Evolutionary conservation across 2,888 invertebrate species (phyloP).

Genomic region (Entomobrya proxima): DNA sequence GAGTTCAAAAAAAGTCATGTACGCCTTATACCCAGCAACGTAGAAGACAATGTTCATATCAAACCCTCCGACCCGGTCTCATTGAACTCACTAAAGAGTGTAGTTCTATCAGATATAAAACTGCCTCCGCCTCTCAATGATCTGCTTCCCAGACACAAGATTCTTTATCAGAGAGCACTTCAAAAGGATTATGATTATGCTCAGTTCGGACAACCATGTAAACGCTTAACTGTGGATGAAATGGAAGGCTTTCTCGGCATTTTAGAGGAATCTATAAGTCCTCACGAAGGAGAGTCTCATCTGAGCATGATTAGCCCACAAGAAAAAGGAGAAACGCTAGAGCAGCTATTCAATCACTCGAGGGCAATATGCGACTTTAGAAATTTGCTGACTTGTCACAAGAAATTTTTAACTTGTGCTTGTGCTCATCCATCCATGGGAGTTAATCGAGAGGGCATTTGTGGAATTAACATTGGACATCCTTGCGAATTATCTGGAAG

Average conservation of each 20-base stretch:
- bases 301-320: neutral
- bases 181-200: conserved; percentile 59
- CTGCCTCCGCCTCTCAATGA: neutral
- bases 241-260: conserved; percentile 39
- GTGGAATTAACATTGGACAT: conserved; percentile 50
- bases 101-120: neutral
- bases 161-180: conserved; percentile 20
- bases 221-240: conserved; percentile 23
- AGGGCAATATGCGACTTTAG: conserved; percentile 55
- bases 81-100: too few species aligned
- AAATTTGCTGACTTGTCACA: conserved; percentile 51
- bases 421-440: conserved; percentile 62
- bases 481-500: conserved; percentile 36
- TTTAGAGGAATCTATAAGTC: neutral
- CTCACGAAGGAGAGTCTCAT: conserved; percentile 3
- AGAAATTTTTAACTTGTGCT: conserved; percentile 33
- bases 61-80: too few species aligned
- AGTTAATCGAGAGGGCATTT: conserved; percentile 41
- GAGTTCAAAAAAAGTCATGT: neutral
- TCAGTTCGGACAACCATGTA: conserved; percentile 49
- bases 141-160: neutral
- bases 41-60: neutral
- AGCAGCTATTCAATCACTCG: conserved; percentile 44
- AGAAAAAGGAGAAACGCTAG: conserved; percentile 36
- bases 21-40: neutral